Conservation (phyloP, 2,797 vertebrate species). For the Coranthus polyacanthus region DNA sequence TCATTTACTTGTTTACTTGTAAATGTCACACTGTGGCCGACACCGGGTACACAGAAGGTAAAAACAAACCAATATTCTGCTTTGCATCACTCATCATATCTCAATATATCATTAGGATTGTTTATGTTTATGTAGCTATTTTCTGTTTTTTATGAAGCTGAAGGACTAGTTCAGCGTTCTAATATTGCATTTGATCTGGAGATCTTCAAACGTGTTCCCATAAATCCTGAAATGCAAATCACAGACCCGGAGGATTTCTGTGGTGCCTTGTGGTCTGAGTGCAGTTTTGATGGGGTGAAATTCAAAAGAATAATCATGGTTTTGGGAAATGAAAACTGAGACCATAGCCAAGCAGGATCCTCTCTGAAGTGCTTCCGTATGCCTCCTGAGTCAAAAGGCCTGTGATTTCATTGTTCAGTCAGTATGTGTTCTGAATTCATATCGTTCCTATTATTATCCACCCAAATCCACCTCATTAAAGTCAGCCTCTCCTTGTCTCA, state of each 20-base stretch:
- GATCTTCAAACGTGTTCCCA: slow-evolving; percentile 72
- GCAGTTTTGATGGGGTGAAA: slow-evolving; percentile 80
- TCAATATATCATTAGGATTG: slow-evolving; percentile 54
- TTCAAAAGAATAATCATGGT: slow-evolving; percentile 85
- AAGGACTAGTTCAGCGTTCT: slow-evolving; percentile 48
- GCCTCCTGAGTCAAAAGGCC: slow-evolving; percentile 69
- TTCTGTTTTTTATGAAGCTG: slow-evolving; percentile 29
- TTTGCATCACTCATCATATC: slow-evolving; percentile 59
- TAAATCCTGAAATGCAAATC: slow-evolving; percentile 80
- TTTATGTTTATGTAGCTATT: slow-evolving; percentile 63
- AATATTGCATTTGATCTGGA: slow-evolving; percentile 71
- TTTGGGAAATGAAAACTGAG: slow-evolving; percentile 79
- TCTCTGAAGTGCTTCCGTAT: slow-evolving; percentile 81
- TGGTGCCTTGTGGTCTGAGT: slow-evolving; percentile 82
- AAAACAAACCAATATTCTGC: slow-evolving; percentile 43
- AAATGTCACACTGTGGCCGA: slow-evolving; percentile 39
- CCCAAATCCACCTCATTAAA: slow-evolving; percentile 72
- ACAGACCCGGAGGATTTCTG: slow-evolving; percentile 73
- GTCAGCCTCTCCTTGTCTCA: slow-evolving; percentile 42
- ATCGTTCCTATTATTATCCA: slow-evolving; percentile 69
- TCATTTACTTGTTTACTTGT: not conserved
- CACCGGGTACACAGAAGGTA: slow-evolving; percentile 13
- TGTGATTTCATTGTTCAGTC: slow-evolving; percentile 68
- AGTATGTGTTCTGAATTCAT: slow-evolving; percentile 68
- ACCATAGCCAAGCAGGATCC: slow-evolving; percentile 73